Evolutionary conservation across 2,888 invertebrate genomes (phyloP).

Genomic region (Eucera pruinosa): DNA sequence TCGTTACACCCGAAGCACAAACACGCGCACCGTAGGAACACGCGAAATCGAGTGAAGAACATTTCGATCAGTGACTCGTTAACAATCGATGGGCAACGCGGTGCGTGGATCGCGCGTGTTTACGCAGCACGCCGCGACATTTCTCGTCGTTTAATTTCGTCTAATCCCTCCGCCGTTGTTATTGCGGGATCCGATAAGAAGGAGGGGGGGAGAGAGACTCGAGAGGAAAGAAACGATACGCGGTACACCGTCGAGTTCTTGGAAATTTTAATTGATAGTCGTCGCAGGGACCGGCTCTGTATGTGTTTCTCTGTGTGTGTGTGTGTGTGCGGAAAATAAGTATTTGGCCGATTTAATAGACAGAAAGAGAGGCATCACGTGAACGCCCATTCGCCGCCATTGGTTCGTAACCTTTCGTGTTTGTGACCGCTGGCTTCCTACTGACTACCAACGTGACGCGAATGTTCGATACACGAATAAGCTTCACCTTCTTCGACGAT

Average conservation of each 20-base stretch:
- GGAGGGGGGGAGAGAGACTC: background rate
- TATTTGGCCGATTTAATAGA: slow-evolving; percentile 25
- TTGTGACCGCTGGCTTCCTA: slow-evolving; percentile 61
- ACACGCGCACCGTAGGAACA: too few relatives aligned
- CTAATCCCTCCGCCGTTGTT: background rate
- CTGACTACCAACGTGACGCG: slow-evolving; percentile 65
- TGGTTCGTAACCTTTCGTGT: slow-evolving; percentile 71
- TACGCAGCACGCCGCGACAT: background rate
- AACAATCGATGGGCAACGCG: background rate
- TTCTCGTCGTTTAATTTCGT: background rate
- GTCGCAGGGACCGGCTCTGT: background rate
- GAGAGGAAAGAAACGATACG: background rate
- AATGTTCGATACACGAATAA: slow-evolving; percentile 75
- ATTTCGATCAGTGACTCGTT: background rate
- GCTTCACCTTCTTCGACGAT: slow-evolving; percentile 71
- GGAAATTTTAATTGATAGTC: slow-evolving; percentile 12
- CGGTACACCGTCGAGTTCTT: background rate
- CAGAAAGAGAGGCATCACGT: slow-evolving; percentile 48
- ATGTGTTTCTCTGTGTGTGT: too few relatives aligned
- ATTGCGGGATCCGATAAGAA: background rate
- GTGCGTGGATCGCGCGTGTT: background rate
- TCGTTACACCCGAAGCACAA: background rate
- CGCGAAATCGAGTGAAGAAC: background rate
- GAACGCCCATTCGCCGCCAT: slow-evolving; percentile 71
- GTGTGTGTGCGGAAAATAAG: slow-evolving; percentile 20